Conservation (phyloP, 2,113 vertebrate species). For the Erpornis zantholeuca region DNA sequence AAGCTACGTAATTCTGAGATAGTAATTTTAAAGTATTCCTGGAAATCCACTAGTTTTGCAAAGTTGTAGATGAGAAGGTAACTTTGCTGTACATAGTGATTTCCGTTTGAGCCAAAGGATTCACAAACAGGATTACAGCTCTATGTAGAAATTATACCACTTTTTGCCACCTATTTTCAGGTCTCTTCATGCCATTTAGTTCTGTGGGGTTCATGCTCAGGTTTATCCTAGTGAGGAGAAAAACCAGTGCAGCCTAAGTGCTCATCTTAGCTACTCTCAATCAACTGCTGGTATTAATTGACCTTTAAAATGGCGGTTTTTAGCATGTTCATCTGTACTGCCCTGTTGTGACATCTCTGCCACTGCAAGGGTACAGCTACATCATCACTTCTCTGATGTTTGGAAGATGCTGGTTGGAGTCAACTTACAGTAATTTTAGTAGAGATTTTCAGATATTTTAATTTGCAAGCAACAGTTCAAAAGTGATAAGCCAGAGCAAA, state of each 20-base stretch:
- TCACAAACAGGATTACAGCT: not conserved
- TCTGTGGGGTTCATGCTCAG: not conserved
- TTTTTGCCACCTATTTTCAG: not conserved
- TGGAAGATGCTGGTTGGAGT: not conserved
- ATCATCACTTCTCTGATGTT: not conserved
- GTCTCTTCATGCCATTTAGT: not conserved
- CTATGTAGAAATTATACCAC: accelerated
- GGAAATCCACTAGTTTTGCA: not conserved
- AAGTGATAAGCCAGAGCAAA: not conserved
- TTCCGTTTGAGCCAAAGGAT: not conserved
- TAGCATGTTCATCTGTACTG: not conserved
- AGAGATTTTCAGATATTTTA: not conserved
- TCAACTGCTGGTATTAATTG: not conserved
- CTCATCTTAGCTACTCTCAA: accelerated
- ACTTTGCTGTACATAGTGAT: not conserved
- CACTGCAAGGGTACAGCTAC: accelerated
- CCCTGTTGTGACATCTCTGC: not conserved
- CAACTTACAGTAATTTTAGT: not conserved
- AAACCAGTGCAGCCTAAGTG: not conserved
- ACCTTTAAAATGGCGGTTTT: not conserved
- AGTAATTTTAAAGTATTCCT: not conserved
- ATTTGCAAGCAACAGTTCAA: not conserved
- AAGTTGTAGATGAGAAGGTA: not conserved
- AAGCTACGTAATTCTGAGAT: not conserved
- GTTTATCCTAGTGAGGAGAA: not conserved